phyloP scores from a whole-genome alignment of 2,888 invertebrate species.

The Xanthorhoe spadicearia region DNA sequence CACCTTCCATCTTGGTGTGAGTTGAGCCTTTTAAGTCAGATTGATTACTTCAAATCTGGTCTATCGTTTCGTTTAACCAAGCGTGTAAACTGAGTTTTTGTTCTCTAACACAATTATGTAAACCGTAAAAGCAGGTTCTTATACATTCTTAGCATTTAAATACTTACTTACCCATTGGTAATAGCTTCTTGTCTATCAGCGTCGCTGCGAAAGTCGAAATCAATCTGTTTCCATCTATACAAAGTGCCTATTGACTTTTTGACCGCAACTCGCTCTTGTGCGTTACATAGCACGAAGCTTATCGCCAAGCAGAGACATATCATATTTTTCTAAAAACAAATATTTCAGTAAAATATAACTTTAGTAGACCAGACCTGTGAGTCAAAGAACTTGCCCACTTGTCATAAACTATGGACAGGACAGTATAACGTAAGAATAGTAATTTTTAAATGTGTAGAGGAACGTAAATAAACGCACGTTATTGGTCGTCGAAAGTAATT shows the following conservation, averaged over 20 bases:
- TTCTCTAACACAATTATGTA: not conserved
- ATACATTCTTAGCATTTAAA: not conserved
- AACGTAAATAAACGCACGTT: too few species aligned
- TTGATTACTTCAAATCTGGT: not conserved
- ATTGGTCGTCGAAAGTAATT: too few species aligned
- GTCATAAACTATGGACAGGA: too few species aligned
- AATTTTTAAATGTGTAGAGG: too few species aligned
- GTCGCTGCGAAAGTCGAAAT: slow-evolving; percentile 61
- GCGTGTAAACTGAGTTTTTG: not conserved
- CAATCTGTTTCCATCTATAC: slow-evolving; percentile 79
- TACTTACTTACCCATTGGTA: slow-evolving; percentile 60
- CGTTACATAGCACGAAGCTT: slow-evolving; percentile 38
- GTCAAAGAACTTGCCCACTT: too few species aligned
- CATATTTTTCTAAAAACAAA: slow-evolving; percentile 35
- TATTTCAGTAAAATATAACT: not conserved
- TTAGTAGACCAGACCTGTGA: not conserved
- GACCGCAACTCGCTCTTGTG: slow-evolving; percentile 45
- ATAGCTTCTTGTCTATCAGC: slow-evolving; percentile 60
- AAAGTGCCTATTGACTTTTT: slow-evolving; percentile 65
- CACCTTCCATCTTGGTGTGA: too few species aligned
- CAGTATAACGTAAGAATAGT: too few species aligned
- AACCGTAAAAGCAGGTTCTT: not conserved
- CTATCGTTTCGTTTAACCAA: not conserved
- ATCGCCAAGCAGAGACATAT: slow-evolving; percentile 43
- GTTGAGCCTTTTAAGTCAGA: too few species aligned